A percentile compares a stretch with the other conserved stretches of the same genome.
These are phyloP conservation scores for Macrophya annulata DNA, from an alignment of 2,888 invertebrate genomes.

Conservation along the genomic window DNA sequence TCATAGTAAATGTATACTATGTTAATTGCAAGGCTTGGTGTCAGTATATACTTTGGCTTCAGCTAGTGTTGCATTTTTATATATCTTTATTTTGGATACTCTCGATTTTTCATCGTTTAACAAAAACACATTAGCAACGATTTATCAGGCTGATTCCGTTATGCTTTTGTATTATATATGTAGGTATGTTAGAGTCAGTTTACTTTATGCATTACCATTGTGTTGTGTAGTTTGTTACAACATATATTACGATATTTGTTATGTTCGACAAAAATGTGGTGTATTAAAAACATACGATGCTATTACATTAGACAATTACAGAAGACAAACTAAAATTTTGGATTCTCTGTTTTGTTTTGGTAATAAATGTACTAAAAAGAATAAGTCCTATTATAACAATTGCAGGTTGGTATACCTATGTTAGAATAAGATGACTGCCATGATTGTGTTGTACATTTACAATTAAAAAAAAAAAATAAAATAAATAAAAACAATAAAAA, in stretches of 20 bases:
- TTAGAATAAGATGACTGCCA: background rate
- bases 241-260: background rate
- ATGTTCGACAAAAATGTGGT: background rate
- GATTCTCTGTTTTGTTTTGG: background rate
- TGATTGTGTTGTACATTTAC: constrained; percentile 12
- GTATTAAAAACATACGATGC: constrained; percentile 21
- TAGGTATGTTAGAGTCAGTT: background rate
- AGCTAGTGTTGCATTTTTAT: constrained; percentile 15
- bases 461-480: background rate
- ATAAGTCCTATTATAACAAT: constrained; percentile 1
- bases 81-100: background rate
- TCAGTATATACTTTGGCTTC: constrained; percentile 26
- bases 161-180: constrained; percentile 13
- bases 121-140: constrained; percentile 13
- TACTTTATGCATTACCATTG: background rate
- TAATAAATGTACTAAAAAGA: background rate
- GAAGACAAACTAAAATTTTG: background rate
- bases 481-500: background rate
- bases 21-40: constrained; percentile 19
- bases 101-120: constrained; percentile 13
- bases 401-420: constrained; percentile 4
- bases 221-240: background rate
- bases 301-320: background rate
- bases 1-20: constrained; percentile 2
- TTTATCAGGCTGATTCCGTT: background rate